Evolutionary conservation across 2,888 invertebrate genomes (phyloP), one percentile per base, ranked within the genome.

Genomic region (Pedicia rivosa): DNA sequence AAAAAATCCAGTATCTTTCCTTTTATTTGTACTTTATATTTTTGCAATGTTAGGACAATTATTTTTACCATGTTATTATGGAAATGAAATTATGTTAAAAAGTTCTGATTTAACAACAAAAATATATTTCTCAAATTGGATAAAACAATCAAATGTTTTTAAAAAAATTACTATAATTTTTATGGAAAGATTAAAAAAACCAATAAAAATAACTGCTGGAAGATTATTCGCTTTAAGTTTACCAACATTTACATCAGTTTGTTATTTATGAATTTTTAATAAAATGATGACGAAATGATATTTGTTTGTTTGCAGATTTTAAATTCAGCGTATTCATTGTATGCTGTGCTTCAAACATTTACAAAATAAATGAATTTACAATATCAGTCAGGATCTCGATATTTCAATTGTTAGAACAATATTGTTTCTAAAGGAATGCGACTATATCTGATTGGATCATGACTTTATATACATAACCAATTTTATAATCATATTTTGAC

Each of bases 41-140:
- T 4, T 27, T 1, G 16, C 36, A 6, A 55, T 57, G 52, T 42
- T 48, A 8, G 29, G 52, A 5, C 48, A 57, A 43, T 55, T 57
- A 24, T 56, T 48, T 37, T 38, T 57, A 24, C 56, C 57, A 37
- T 57, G 56, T 35, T 52, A 51, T 32, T 56, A 49, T 39, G 54
- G 48, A 31, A 52, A 55, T 33, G 48, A 54, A 39, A 25, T 57
- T 3, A 55, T 50, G n/a, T 4, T 48, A 2, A 43, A 52, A 29
- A 50, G 54, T 20, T 40, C 47, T n/a, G 39, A 43, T 12, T 36
- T 57, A 1, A 46, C 46, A 5, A 44, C 46, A 3, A 44, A 49
- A 28, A 45, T 51, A 2, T 57, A 52, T 24, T 45, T 36, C 8
- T 50, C 51, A n/a, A 50, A 52, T 16, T 57, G 57, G 57, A 27